phyloP scores from a whole-genome alignment of 2,888 invertebrate species.

The Dicycla oo region DNA sequence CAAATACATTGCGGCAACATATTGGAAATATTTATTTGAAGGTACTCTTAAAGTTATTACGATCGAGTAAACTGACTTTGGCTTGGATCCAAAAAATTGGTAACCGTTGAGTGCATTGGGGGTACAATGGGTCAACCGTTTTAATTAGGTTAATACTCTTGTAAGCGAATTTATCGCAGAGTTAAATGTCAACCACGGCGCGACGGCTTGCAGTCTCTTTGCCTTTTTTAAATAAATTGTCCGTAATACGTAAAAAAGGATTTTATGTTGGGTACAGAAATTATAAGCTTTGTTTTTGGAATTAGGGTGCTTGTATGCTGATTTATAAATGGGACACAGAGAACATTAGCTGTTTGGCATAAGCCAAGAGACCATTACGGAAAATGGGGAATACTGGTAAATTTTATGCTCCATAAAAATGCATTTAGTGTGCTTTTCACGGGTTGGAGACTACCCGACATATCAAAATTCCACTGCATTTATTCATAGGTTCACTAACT shows the following conservation, averaged over 20 bases:
- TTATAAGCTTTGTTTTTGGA: constrained; percentile 48
- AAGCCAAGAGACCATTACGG: constrained; percentile 19
- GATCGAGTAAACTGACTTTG: constrained; percentile 57
- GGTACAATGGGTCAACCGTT: constrained; percentile 54
- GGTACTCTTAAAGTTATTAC: constrained; percentile 61
- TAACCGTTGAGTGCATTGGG: constrained; percentile 62
- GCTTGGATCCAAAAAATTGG: constrained; percentile 59
- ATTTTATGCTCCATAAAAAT: constrained; percentile 25
- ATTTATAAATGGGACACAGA: constrained; percentile 42
- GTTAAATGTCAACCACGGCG: constrained; percentile 54
- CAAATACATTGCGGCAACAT: constrained; percentile 47
- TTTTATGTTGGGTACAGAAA: constrained; percentile 33
- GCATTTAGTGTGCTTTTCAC: neutral
- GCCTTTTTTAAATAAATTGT: constrained; percentile 41
- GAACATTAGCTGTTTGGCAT: constrained; percentile 35
- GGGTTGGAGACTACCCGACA: neutral
- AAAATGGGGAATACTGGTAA: constrained; percentile 6
- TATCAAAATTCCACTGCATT: neutral
- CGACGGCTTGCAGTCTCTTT: constrained; percentile 37
- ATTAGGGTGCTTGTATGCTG: constrained; percentile 37
- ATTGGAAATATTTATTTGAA: constrained; percentile 58
- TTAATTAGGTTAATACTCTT: constrained; percentile 67
- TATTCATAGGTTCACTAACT: neutral
- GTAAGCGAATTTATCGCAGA: constrained; percentile 56
- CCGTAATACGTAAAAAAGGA: constrained; percentile 30